phyloP scores from a whole-genome alignment of 2,888 invertebrate species.

The Xanthorhoe designata region DNA sequence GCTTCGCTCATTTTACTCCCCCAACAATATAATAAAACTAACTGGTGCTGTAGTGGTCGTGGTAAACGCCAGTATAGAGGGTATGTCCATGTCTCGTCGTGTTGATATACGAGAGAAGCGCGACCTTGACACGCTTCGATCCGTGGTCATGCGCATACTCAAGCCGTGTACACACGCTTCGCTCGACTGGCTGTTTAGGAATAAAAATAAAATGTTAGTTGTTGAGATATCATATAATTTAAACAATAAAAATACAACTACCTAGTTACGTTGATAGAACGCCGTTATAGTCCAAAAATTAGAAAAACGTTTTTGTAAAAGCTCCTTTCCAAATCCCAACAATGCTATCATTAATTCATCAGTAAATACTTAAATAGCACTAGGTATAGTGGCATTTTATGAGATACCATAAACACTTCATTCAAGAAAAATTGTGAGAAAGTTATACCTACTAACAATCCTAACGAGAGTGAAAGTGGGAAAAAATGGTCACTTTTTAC shows the following conservation, averaged over 20 bases:
- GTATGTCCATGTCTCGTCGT: constrained; percentile 78
- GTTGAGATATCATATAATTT: too few relatives aligned
- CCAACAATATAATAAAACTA: constrained; percentile 18
- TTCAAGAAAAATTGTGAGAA: constrained; percentile 64
- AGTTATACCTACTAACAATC: constrained; percentile 65
- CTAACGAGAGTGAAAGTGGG: constrained; percentile 74
- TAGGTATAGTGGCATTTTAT: not conserved
- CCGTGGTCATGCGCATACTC: constrained; percentile 66
- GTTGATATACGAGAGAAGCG: constrained; percentile 74
- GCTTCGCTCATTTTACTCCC: too few relatives aligned
- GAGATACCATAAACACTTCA: constrained; percentile 29
- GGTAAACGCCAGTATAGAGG: constrained; percentile 75
- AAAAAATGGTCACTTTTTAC: constrained; percentile 53
- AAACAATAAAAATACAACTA: too few relatives aligned
- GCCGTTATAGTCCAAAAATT: too few relatives aligned
- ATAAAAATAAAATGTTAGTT: not conserved
- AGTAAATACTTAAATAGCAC: not conserved
- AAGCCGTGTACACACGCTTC: constrained; percentile 71
- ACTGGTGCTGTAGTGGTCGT: constrained; percentile 63
- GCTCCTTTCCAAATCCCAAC: not conserved
- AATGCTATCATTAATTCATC: not conserved
- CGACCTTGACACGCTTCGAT: constrained; percentile 74
- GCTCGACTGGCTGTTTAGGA: constrained; percentile 49
- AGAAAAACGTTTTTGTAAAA: too few relatives aligned
- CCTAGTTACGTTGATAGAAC: too few relatives aligned